Conservation (phyloP, 1,140 invertebrate genomes). For the Pomacea maculata region DNA sequence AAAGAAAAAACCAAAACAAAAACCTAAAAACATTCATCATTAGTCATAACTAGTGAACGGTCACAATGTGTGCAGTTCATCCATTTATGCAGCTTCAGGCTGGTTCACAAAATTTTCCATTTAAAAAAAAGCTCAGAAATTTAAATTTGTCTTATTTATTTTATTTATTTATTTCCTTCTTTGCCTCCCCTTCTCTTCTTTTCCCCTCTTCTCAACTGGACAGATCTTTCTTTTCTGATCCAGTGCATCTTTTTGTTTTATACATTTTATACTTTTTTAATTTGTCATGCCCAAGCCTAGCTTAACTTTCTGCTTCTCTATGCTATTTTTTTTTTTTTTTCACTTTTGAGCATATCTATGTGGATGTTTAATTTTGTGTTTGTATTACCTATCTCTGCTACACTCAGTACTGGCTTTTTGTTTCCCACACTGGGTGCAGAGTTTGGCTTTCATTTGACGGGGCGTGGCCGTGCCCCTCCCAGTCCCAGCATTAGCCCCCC, state of each 20-base stretch:
- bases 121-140: no score
- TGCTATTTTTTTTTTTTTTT: background rate
- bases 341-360: background rate
- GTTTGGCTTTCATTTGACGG: slow-evolving; percentile 39
- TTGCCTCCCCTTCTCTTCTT: no score
- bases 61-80: no score
- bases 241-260: background rate
- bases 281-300: background rate
- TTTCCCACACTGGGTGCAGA: slow-evolving; percentile 22
- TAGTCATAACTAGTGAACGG: no score
- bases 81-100: no score
- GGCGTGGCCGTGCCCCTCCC: slow-evolving; percentile 25
- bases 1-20: no score
- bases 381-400: slow-evolving; percentile 1
- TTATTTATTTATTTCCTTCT: no score
- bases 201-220: no score
- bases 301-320: background rate
- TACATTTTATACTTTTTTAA: background rate
- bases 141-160: no score
- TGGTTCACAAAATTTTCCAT: no score
- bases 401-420: background rate
- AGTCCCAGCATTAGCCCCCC: slow-evolving; percentile 15
- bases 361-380: background rate
- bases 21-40: no score
- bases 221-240: background rate